Evolutionary conservation across 2,888 invertebrate species (phyloP), one percentile per base, ranked within the genome.

Genomic region (Xylota sylvarum): DNA sequence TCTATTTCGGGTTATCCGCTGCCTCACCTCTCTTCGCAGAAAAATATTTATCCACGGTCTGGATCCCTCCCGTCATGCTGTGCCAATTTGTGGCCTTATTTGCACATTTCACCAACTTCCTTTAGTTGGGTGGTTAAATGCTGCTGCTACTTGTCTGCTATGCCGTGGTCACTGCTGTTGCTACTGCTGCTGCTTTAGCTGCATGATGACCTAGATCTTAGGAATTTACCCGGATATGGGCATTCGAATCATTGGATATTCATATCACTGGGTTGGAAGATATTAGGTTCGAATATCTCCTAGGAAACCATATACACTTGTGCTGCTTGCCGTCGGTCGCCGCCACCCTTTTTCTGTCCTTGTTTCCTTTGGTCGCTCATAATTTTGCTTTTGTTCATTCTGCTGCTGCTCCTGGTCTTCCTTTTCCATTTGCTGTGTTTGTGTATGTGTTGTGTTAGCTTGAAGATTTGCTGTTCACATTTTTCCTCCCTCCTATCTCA

Each of bases 221-320:
- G 55, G 43, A 69, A 40, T 56, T 55, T 35, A 6, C 10, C 14
- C 69, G 69, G 27, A 30, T 69, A 30, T 30, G 37, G 40, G 43
- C 30, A 55, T 43, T 69, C 55, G 32, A 69, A 56, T 69, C 27
- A 56, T 56, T 69, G 69, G 52, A 56, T 56, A 69, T 69, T 69
- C 69, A 56, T 56, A 56, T 27, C 69, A 69, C 43, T 69, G 69
- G 43, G 14, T 43, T 69, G 55, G 55, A 69, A 55, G 69, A 43
- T 69, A 69, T 69, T 56, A 43, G 27, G 55, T 69, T 17, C 17
- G 12, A 69, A 69, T 40, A 55, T 30, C 37, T 35, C 35, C 48
- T 27, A 55, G 52, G 27, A 50, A 43, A 30, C 46, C 10, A 23
- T 52, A 69, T 69, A 37, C 55, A 35, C 37, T 19, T 37, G 17